phyloP scores from a whole-genome alignment of 2,113 vertebrate genomes.

The Microtus richardsoni region DNA sequence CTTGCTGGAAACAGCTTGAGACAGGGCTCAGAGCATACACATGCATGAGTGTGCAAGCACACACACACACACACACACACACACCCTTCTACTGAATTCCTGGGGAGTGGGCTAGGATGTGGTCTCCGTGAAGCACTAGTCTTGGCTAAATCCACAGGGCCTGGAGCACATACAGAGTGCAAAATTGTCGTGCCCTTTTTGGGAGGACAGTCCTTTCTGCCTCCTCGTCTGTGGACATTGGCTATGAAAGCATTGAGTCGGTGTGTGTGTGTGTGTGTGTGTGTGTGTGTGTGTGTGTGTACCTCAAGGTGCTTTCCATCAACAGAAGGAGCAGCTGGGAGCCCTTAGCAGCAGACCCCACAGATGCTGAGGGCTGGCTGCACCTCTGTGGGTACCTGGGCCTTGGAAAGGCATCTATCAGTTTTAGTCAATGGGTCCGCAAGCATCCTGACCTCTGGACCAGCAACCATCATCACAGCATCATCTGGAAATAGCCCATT shows the following conservation, averaged over 20 bases:
- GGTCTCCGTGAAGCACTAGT: neutral
- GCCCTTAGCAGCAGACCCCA: neutral
- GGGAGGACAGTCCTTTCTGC: neutral
- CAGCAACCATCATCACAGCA: neutral
- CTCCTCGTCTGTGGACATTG: neutral
- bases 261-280: neutral
- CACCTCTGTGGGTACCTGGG: too few species aligned
- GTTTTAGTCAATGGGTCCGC: neutral
- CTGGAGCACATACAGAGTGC: neutral
- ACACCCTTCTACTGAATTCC: neutral
- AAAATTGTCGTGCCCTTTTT: too few species aligned
- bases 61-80: neutral
- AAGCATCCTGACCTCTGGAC: neutral
- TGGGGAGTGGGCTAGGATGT: neutral
- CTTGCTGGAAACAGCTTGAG: neutral
- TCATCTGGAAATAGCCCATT: neutral
- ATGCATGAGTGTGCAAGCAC: neutral
- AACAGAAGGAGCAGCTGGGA: neutral
- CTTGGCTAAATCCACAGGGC: neutral
- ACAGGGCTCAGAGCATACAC: neutral
- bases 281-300: neutral
- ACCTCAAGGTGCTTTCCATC: neutral
- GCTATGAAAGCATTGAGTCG: neutral
- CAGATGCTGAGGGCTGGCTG: neutral
- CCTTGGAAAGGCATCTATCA: neutral